Base-by-base conservation (phyloP, 2,888 invertebrate species). In the Clistopyga incitator region DNA sequence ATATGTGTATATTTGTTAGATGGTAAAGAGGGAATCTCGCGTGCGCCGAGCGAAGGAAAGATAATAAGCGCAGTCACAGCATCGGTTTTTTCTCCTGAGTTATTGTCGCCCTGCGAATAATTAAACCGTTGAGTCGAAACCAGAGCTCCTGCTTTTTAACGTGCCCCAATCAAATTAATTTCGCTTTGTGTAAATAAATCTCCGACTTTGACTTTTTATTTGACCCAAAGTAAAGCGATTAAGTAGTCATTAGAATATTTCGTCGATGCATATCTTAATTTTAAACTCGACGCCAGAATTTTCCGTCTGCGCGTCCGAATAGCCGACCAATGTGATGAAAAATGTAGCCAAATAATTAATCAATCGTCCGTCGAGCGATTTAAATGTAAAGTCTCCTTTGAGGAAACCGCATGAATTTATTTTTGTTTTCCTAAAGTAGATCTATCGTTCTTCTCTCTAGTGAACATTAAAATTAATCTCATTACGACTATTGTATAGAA, bases 211-310 rank as follows among this genome's bases (percentile, higher is more conserved):
- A 45, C 23, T 20, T 65, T 20, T 42, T 23, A 1, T 15, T 42
- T 3, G 38, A 4, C 20, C 20, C 45, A 13, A 64, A 11, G 13
- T 29, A 25, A 25, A 25, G 18, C 38, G 38, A 38, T 13, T 38
- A 10, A 20, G n/a, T 38, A 38, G 34, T 18, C 38, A 38, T 38
- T 45, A 67, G 42, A 67, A 47, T 47, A 67, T 67, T 67, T 47
- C 47, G 42, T 67, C 47, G 42, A 67, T 80, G 77, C 78, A 29
- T 79, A 75, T 64, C 59, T 38, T 75, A 65, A 76, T 64, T 78
- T 83, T 71, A 61, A 76, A 0, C 20, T 50, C 52, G 71, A 38
- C 61, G 38, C 8, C 61, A 34, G 42, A 25, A 25, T 67, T 47
- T 45, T 67, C 3, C 45, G 47, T 47, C 25, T 67, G 61, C 45